Evolutionary conservation across 2,888 invertebrate genomes (phyloP).

Genomic region (Megaustenia siamemsis): DNA sequence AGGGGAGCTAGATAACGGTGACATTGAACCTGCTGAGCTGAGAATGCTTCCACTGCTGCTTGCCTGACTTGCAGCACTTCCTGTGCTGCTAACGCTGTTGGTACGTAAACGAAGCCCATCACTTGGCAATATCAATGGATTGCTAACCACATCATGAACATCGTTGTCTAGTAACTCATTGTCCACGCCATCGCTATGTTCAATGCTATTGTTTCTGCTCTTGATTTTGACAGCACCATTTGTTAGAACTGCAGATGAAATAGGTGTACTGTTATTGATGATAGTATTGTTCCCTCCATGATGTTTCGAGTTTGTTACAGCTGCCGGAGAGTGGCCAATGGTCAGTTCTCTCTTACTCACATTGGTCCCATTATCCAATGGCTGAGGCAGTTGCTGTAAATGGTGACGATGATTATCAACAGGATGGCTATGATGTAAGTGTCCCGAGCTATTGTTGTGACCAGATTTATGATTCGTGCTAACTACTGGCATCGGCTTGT

Average conservation of each 20-base stretch:
- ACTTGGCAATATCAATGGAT: conserved; percentile 14
- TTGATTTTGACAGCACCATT: conserved; percentile 3
- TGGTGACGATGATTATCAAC: conserved; percentile 48
- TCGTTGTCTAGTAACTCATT: conserved; percentile 47
- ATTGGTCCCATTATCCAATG: conserved; percentile 46
- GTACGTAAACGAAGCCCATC: conserved; percentile 68
- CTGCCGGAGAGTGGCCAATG: conserved; percentile 53
- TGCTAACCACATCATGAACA: neutral
- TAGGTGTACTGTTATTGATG: conserved; percentile 46
- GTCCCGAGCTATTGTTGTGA: conserved; percentile 80
- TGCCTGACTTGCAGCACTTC: conserved; percentile 60
- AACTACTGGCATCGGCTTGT: conserved; percentile 84
- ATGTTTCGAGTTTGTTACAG: conserved; percentile 7
- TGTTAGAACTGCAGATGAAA: conserved; percentile 80
- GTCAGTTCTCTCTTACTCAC: conserved; percentile 55
- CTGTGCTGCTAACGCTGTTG: conserved; percentile 80
- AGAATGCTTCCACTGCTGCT: conserved; percentile 75
- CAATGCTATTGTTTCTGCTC: conserved; percentile 44
- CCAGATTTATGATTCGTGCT: conserved; percentile 66
- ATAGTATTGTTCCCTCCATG: conserved; percentile 68
- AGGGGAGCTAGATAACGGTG: conserved; percentile 68
- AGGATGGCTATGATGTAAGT: conserved; percentile 81
- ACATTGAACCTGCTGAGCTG: conserved; percentile 71
- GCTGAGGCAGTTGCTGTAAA: neutral
- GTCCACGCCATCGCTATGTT: conserved; percentile 18